These are phyloP conservation scores for Plebejus anna DNA, from an alignment of 2,888 invertebrate genomes.

Conservation along the genomic window DNA sequence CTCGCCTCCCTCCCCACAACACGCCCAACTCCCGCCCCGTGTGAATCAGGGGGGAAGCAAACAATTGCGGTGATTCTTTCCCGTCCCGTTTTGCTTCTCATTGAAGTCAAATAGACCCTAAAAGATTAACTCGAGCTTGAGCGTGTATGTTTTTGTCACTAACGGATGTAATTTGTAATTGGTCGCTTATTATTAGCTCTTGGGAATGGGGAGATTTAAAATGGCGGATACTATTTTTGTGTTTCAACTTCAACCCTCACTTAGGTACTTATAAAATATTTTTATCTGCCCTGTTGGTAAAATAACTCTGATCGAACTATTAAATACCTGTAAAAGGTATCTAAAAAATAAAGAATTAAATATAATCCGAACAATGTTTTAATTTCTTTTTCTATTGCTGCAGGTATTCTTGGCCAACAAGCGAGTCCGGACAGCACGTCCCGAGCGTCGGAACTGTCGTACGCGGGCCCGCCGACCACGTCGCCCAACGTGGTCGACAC, in stretches of 20 bases:
- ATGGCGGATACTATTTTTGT: background rate
- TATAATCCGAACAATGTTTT: no score
- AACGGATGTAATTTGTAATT: slow-evolving; percentile 38
- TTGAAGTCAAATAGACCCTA: slow-evolving; percentile 66
- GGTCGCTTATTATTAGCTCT: slow-evolving; percentile 28
- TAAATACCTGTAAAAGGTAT: no score
- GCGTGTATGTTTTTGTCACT: slow-evolving; percentile 53
- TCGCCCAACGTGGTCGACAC: slow-evolving; percentile 61
- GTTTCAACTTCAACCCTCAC: no score
- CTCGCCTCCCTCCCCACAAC: slow-evolving; percentile 43
- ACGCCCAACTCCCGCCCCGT: slow-evolving; percentile 66
- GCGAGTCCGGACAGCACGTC: slow-evolving; percentile 93
- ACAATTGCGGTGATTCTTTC: slow-evolving; percentile 63
- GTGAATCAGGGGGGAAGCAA: slow-evolving; percentile 64
- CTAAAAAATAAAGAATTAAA: no score
- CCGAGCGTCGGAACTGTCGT: slow-evolving; percentile 88
- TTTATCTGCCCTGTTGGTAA: no score
- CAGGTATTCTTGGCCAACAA: slow-evolving; percentile 82
- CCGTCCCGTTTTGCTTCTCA: slow-evolving; percentile 53
- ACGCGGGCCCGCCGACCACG: slow-evolving; percentile 65
- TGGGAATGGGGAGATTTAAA: background rate
- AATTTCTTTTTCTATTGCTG: slow-evolving; percentile 34
- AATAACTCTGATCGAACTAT: no score
- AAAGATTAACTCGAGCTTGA: slow-evolving; percentile 61
- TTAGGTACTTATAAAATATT: no score